Conservation (phyloP, 2,888 invertebrate species). For the Ypsolopha sequella region DNA sequence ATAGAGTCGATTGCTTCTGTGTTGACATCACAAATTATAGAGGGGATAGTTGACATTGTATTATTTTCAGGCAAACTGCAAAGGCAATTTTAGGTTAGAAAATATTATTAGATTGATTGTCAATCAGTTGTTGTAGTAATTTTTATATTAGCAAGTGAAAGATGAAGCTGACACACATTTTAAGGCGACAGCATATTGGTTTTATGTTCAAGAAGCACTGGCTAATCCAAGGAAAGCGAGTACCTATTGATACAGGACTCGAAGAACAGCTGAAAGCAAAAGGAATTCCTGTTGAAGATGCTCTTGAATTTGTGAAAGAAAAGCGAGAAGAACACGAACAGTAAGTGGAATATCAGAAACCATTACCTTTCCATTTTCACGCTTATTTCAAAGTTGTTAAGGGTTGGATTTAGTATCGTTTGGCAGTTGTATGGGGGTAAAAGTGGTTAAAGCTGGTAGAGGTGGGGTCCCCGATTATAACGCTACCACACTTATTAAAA, state of each 20-base stretch:
- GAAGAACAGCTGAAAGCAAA: slow-evolving; percentile 63
- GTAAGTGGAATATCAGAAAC: slow-evolving; percentile 17
- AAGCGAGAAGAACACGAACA: slow-evolving; percentile 35
- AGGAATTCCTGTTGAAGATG: slow-evolving; percentile 74
- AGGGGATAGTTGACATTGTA: too few relatives aligned
- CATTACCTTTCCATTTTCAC: too few relatives aligned
- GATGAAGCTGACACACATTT: slow-evolving; percentile 76
- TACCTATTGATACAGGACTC: slow-evolving; percentile 65
- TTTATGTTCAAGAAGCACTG: slow-evolving; percentile 81
- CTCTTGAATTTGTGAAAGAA: slow-evolving; percentile 68
- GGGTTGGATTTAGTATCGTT: too few relatives aligned
- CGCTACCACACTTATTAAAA: too few relatives aligned
- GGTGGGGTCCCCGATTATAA: too few relatives aligned
- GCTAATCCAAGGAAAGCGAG: slow-evolving; percentile 75
- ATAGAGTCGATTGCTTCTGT: too few relatives aligned
- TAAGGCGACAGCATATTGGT: slow-evolving; percentile 78
- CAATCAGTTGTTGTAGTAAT: neutral
- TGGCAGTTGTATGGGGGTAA: too few relatives aligned
- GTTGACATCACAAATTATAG: too few relatives aligned
- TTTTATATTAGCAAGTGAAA: slow-evolving; percentile 13
- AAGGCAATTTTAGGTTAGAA: neutral
- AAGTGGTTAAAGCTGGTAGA: too few relatives aligned
- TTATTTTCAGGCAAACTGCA: neutral
- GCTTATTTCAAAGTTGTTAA: too few relatives aligned
- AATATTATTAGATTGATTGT: too few relatives aligned